Conservation (phyloP, 2,888 invertebrate genomes). For the Aphidoletes aphidimyza region DNA sequence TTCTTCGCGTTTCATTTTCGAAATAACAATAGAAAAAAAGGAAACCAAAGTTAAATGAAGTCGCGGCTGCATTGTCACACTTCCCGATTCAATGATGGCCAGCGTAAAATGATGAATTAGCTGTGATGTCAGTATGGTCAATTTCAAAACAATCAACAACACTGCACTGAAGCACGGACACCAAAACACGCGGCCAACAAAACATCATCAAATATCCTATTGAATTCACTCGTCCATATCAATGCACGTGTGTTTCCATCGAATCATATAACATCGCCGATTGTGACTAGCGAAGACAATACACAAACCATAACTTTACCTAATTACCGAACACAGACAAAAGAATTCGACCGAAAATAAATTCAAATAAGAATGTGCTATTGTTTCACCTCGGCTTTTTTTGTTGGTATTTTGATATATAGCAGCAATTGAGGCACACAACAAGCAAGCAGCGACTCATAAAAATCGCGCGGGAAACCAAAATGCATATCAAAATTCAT, state of each 20-base stretch:
- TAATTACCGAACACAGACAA: constrained; percentile 50
- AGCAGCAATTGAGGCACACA: neutral
- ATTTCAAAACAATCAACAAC: neutral
- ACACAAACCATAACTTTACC: constrained; percentile 50
- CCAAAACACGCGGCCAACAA: neutral
- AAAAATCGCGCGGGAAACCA: constrained; percentile 52
- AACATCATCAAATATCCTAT: neutral
- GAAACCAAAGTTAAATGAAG: constrained; percentile 2
- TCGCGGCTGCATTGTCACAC: neutral
- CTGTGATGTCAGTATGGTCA: constrained; percentile 30
- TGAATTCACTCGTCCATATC: constrained; percentile 38
- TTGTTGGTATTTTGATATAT: neutral
- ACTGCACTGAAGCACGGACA: neutral
- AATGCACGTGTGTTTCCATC: constrained; percentile 14
- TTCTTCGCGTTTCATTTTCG: constrained; percentile 16
- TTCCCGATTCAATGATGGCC: neutral
- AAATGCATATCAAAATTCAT: constrained; percentile 22
- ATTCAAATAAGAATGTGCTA: constrained; percentile 45
- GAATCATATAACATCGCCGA: constrained; percentile 22
- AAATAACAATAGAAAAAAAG: neutral
- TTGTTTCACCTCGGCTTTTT: neutral
- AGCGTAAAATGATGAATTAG: constrained; percentile 37
- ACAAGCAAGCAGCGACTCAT: neutral
- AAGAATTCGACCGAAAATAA: neutral
- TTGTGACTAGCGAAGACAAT: neutral